phyloP scores from a whole-genome alignment of 2,113 vertebrate species.

The Cynocephalus volans region DNA sequence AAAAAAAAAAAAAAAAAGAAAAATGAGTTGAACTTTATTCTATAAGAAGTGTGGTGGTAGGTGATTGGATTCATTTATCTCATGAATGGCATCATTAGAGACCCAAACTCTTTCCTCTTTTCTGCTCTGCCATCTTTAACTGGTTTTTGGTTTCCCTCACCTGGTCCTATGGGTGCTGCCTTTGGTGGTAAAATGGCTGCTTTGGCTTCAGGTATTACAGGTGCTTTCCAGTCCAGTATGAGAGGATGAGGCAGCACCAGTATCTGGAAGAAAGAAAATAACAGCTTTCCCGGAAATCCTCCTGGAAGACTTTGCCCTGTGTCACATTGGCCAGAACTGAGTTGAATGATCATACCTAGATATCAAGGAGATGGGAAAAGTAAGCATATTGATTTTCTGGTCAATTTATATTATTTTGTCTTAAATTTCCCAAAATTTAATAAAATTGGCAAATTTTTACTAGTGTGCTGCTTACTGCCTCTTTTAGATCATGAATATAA shows the following conservation, averaged over 20 bases:
- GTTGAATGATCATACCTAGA: not conserved
- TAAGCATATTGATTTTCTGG: not conserved
- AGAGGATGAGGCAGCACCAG: not conserved
- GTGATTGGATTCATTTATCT: not conserved
- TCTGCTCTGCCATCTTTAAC: not conserved
- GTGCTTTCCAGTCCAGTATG: not conserved
- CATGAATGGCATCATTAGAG: not conserved
- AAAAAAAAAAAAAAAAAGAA: not conserved
- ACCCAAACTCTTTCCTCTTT: not conserved
- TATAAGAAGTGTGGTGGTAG: not conserved
- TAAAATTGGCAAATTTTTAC: constrained; percentile 28
- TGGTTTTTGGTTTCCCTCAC: not conserved
- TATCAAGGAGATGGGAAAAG: not conserved
- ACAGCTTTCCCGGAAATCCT: constrained; percentile 4
- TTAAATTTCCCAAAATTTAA: constrained; percentile 60
- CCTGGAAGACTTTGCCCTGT: not conserved
- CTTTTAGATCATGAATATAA: not conserved
- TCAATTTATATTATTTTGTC: not conserved
- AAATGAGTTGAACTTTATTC: not conserved
- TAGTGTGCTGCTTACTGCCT: not conserved
- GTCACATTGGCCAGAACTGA: not conserved
- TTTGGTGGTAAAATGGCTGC: not conserved
- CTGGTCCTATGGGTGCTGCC: not conserved
- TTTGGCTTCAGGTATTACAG: not conserved
- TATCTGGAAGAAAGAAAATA: not conserved